Base-by-base conservation (phyloP, 1,140 invertebrate species). In the Dendroctonus valens region DNA sequence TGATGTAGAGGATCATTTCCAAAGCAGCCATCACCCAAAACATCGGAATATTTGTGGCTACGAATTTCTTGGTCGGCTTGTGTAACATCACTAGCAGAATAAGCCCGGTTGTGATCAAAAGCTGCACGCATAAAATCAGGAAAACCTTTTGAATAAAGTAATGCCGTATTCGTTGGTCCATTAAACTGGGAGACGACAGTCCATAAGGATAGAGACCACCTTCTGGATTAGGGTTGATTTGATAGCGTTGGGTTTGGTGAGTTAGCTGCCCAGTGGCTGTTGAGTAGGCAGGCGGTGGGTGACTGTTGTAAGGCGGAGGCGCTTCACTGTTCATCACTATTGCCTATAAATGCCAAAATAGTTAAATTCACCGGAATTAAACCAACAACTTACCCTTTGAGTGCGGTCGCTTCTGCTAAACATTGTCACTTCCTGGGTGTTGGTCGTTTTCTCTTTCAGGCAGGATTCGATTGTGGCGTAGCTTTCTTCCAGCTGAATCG, bases 121-220 rank as follows among this genome's bases (percentile, higher is more conserved):
- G 49, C 40, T 74, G 73, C 2, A 70, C 6, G 0, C 57, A 41
- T 7, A 74, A 65, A 12, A 74, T 68, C 3, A 53, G 46, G 42
- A 72, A 73, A 9, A 74, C 73, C 44, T 72, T 68, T 37, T 52
- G 37, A 5, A 71, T 50, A 50, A 72, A 72, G 6, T 49, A 39
- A 39, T 69, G 61, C 0, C 69, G 60, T 9, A 70, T 68, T 4
- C 48, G n/a, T 48, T 44, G 11, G 6, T 57, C 15, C 11, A 57
- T 14, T 40, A 70, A 66, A 12, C 14, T 52, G 59, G 8, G 41
- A 9, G 37, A 11, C 11, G 41, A 6, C 1, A 5, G 12, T 51
- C 6, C 26, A 26, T 14, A 39, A 6, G 38, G 26, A 6, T 14
- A 8, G 41, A 51, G 14, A 7, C 7, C 49, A 37, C 55, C 49